phyloP scores from a whole-genome alignment of 2,113 vertebrate genomes.

The Cyanoderma ruficeps region DNA sequence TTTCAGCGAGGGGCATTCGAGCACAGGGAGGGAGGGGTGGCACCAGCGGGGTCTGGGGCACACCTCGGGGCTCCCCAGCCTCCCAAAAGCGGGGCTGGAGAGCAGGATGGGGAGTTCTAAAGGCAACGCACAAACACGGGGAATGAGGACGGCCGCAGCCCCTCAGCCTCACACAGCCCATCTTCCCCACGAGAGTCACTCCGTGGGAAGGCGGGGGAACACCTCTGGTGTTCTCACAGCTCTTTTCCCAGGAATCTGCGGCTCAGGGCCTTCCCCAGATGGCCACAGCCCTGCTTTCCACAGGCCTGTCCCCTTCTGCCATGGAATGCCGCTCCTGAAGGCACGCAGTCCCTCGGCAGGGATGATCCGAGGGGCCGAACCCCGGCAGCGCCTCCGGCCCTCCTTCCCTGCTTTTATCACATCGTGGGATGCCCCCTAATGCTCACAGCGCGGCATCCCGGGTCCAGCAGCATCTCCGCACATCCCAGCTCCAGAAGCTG shows the following conservation, averaged over 20 bases:
- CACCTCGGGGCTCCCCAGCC: background rate
- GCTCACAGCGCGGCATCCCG: background rate
- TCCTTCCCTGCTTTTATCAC: background rate
- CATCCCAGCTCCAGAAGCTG: too few relatives aligned
- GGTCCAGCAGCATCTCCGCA: background rate
- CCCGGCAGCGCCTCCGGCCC: accelerated
- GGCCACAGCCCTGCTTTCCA: background rate
- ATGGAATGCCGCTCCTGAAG: accelerated
- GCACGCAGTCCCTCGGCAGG: accelerated
- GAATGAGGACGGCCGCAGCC: background rate
- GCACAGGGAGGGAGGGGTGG: background rate
- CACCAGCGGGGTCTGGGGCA: background rate
- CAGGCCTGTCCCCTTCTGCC: background rate
- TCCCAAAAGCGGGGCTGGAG: background rate
- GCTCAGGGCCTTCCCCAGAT: background rate
- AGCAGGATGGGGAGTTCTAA: accelerated
- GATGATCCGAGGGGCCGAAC: background rate
- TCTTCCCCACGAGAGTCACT: accelerated
- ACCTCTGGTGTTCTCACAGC: background rate
- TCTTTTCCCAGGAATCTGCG: background rate
- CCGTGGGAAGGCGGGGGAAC: background rate
- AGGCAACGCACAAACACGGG: accelerated
- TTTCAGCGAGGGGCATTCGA: background rate
- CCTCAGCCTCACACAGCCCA: background rate
- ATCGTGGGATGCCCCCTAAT: conserved; percentile 37